Conservation (phyloP, 1,140 invertebrate genomes). For the Aradophagus sp. region DNA sequence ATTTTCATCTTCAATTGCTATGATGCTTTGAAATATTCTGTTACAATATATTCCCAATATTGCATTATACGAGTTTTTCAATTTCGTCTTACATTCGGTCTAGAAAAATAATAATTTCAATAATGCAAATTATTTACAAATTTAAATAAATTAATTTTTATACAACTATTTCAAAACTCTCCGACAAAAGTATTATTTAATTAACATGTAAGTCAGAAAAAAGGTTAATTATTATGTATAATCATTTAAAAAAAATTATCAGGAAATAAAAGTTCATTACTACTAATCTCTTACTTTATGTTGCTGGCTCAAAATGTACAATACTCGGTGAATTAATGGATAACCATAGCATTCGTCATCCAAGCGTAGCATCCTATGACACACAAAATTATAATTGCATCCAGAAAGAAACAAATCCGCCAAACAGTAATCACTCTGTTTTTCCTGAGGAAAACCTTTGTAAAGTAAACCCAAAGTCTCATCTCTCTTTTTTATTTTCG, state of each 20-base stretch:
- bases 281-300: conserved; percentile 22
- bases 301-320: conserved; percentile 23
- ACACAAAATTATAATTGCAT: conserved; percentile 33
- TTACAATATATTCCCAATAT: conserved; percentile 61
- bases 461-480: conserved; percentile 43
- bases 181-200: too few relatives aligned
- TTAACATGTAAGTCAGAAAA: too few relatives aligned
- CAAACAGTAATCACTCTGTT: conserved; percentile 65
- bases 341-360: conserved; percentile 63
- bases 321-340: conserved; percentile 66
- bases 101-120: conserved; percentile 28
- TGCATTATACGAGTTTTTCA: conserved; percentile 15
- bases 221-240: too few relatives aligned
- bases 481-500: not conserved
- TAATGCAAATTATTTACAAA: not conserved
- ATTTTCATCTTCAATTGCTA: conserved; percentile 53
- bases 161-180: too few relatives aligned
- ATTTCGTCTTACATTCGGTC: conserved; percentile 49
- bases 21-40: conserved; percentile 62
- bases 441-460: conserved; percentile 63
- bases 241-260: not conserved
- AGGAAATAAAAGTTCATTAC: not conserved
- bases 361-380: conserved; percentile 52
- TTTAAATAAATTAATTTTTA: too few relatives aligned
- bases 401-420: conserved; percentile 30